phyloP scores from a whole-genome alignment of 2,797 vertebrate species.

The Rousettus madagascariensis region DNA sequence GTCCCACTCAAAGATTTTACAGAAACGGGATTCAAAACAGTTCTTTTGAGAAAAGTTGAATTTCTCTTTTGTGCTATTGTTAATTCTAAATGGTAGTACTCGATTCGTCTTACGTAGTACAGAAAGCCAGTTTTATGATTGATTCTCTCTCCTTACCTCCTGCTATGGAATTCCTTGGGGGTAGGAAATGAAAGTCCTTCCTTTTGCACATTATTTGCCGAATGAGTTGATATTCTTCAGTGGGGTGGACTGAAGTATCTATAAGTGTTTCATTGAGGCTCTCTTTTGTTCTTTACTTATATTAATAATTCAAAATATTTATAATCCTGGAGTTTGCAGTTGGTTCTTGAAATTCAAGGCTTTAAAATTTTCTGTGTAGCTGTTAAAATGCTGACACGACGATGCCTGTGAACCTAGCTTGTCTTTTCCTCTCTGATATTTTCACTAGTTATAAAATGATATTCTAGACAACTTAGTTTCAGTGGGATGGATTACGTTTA shows the following conservation, averaged over 20 bases:
- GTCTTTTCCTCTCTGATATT: conserved; percentile 47
- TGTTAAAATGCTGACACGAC: background rate
- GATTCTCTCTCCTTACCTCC: conserved; percentile 25
- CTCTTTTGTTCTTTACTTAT: conserved; percentile 20
- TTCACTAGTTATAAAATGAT: conserved; percentile 40
- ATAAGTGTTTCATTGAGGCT: background rate
- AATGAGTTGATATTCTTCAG: conserved; percentile 10
- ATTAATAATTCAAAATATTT: conserved; percentile 43
- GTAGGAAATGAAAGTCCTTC: background rate
- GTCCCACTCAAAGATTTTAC: background rate
- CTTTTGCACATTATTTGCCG: conserved; percentile 31
- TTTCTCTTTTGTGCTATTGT: conserved; percentile 10
- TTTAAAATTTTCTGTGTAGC: background rate
- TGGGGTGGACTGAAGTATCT: background rate
- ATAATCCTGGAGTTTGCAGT: conserved; percentile 11
- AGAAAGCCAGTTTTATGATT: conserved; percentile 30
- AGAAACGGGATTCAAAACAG: conserved; percentile 16
- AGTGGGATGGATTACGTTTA: background rate
- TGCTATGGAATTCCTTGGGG: conserved; percentile 11
- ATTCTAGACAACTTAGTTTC: conserved; percentile 8
- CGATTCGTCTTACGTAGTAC: background rate
- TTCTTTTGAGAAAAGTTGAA: conserved; percentile 11
- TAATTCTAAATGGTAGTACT: conserved; percentile 23
- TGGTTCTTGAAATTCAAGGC: conserved; percentile 10
- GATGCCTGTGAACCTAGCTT: background rate